These are phyloP conservation scores for Rhadina sibilatrix DNA, from an alignment of 2,113 vertebrate species.

Conservation along the genomic window DNA sequence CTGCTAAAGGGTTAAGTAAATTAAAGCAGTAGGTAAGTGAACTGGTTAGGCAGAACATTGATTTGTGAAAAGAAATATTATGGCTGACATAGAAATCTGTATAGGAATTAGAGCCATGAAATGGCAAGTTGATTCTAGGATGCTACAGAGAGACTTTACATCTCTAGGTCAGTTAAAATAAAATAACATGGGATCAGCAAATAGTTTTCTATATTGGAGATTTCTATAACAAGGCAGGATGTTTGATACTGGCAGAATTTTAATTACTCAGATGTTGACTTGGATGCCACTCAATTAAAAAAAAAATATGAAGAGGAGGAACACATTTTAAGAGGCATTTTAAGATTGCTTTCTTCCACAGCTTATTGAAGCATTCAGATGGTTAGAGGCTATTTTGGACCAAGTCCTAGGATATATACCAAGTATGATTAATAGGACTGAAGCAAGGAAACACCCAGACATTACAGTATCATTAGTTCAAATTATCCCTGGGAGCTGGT, in stretches of 20 bases:
- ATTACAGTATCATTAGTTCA: conserved; percentile 52
- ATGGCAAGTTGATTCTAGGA: conserved; percentile 25
- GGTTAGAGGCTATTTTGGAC: conserved; percentile 74
- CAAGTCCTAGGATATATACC: conserved; percentile 64
- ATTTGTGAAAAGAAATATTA: conserved; percentile 50
- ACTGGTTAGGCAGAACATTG: background rate
- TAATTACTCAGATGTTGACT: conserved; percentile 76
- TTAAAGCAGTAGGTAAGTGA: background rate
- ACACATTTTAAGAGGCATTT: conserved; percentile 64
- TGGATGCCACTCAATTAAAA: conserved; percentile 57
- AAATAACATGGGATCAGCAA: conserved; percentile 53
- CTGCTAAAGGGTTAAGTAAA: background rate
- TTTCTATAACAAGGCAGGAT: conserved; percentile 36
- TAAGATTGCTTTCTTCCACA: conserved; percentile 63
- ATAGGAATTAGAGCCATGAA: conserved; percentile 43
- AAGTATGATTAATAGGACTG: conserved; percentile 64
- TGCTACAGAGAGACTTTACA: background rate
- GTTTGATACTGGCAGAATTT: conserved; percentile 75
- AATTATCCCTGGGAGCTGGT: conserved; percentile 36
- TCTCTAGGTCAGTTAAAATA: conserved; percentile 37
- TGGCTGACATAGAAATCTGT: conserved; percentile 56
- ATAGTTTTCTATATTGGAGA: conserved; percentile 60
- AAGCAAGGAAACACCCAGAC: conserved; percentile 43
- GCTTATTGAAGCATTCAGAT: conserved; percentile 68
- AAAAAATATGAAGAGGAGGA: conserved; percentile 57